These are phyloP conservation scores for Struthidea cinerea DNA, from an alignment of 2,113 vertebrate species.

Conservation along the genomic window DNA sequence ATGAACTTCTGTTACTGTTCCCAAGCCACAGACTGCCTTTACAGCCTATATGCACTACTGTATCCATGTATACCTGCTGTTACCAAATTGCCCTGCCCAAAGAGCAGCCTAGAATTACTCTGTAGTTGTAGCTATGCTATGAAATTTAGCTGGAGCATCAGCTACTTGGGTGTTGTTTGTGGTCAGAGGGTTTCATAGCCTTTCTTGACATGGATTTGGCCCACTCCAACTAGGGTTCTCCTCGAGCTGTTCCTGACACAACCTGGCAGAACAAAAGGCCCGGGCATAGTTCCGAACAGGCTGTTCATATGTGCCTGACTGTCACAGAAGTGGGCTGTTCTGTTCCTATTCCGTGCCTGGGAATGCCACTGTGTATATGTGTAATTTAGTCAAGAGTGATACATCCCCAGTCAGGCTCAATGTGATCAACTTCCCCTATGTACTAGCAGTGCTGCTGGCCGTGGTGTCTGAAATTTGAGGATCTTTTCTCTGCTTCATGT, in stretches of 20 bases:
- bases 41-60: neutral
- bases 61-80: neutral
- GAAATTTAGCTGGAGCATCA: neutral
- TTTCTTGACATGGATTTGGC: neutral
- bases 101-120: neutral
- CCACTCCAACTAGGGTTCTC: fast-evolving
- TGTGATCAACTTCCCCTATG: neutral
- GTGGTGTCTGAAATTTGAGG: neutral
- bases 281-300: neutral
- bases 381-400: neutral
- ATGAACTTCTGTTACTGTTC: neutral
- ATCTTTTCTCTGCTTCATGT: neutral
- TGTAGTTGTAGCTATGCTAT: neutral
- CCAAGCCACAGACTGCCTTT: neutral
- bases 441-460: neutral
- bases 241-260: neutral
- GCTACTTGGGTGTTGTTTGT: neutral
- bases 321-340: neutral
- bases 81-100: neutral
- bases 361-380: neutral
- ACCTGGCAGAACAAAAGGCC: neutral
- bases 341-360: neutral
- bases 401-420: neutral
- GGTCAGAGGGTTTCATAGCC: neutral
- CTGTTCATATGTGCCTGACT: neutral